A percentile compares a stretch with the other conserved stretches of the same genome.
phyloP scores from a whole-genome alignment of 2,888 invertebrate genomes.

The Lasioglossum malachurum region DNA sequence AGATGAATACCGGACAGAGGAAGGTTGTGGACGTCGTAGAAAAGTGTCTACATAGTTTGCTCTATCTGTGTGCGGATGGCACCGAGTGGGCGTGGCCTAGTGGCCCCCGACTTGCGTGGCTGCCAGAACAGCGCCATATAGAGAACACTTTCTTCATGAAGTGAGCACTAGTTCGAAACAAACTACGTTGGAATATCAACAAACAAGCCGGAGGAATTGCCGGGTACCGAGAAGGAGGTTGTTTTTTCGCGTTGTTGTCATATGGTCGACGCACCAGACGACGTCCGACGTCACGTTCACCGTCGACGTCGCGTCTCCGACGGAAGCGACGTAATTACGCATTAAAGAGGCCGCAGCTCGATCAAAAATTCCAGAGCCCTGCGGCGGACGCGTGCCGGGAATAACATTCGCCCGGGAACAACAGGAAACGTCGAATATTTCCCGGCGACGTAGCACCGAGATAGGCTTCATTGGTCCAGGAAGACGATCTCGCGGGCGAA shows the following conservation, averaged over 20 bases:
- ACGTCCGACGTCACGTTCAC: slow-evolving; percentile 11
- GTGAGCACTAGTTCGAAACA: background rate
- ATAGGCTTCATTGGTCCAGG: background rate
- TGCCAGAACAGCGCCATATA: no score
- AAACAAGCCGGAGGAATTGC: background rate
- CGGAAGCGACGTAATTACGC: background rate
- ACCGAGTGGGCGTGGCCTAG: background rate
- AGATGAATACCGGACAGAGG: background rate
- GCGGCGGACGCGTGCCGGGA: slow-evolving; percentile 1
- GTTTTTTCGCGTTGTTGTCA: background rate
- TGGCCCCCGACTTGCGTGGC: background rate
- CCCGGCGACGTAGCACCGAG: background rate
- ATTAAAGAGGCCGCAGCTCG: background rate
- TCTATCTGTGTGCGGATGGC: background rate
- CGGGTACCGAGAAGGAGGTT: background rate
- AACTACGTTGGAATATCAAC: background rate
- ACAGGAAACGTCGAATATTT: background rate
- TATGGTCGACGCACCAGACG: background rate
- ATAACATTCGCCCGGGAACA: background rate
- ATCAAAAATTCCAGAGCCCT: background rate
- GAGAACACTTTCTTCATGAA: background rate
- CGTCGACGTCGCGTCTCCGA: background rate
- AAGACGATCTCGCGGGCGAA: background rate
- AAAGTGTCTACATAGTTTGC: background rate
- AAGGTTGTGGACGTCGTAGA: background rate